Evolutionary conservation across 2,113 vertebrate species (phyloP).

Genomic region (Pristiophorus japonicus): DNA sequence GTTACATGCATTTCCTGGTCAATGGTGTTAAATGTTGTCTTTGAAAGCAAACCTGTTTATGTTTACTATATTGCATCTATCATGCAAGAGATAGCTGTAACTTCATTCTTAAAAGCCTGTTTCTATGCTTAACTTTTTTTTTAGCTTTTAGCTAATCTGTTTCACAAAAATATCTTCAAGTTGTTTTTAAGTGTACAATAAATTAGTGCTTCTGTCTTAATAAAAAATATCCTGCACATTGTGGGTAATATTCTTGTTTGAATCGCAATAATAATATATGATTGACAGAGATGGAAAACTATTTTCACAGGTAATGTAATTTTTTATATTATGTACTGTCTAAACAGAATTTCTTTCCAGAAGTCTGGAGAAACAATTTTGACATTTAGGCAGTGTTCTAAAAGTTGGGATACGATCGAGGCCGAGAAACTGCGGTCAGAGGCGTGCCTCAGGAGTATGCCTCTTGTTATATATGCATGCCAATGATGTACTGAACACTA

Average conservation of each 20-base stretch:
- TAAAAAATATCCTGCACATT: constrained; percentile 17
- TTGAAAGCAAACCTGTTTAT: constrained; percentile 4
- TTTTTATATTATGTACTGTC: neutral
- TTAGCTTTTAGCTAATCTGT: constrained; percentile 21
- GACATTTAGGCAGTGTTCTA: neutral
- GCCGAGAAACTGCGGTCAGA: no score
- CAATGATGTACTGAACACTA: no score
- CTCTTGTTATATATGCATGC: no score
- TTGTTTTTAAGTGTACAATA: constrained; percentile 33
- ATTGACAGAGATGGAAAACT: neutral
- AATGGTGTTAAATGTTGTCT: constrained; percentile 9
- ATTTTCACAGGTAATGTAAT: neutral
- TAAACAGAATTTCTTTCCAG: neutral
- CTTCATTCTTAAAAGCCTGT: constrained; percentile 12
- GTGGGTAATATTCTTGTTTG: neutral
- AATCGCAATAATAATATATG: neutral
- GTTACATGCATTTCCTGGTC: constrained; percentile 35
- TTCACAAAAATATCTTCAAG: constrained; percentile 26
- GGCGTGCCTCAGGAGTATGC: no score
- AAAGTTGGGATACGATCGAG: neutral
- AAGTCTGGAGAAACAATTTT: neutral
- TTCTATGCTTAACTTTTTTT: neutral
- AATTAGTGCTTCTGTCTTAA: constrained; percentile 32
- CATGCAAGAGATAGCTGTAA: neutral
- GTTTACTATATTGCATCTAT: constrained; percentile 1